Percentiles rank a stretch among this genome's conserved stretches.
These are phyloP conservation scores for Venturia canescens DNA, from an alignment of 1,140 invertebrate species.

Conservation along the genomic window DNA sequence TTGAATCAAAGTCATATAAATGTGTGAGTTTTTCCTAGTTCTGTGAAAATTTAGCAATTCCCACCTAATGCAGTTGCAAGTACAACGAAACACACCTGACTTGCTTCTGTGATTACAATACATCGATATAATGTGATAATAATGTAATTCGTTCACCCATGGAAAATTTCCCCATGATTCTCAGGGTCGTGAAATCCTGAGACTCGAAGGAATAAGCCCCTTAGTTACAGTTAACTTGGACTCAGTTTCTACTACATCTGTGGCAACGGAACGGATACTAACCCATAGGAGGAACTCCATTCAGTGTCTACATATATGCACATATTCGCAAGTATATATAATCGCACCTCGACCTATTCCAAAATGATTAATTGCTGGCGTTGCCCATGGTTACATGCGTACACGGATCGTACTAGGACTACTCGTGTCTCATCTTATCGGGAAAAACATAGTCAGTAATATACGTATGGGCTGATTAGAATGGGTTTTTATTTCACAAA, in stretches of 20 bases:
- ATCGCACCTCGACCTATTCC: slow-evolving; percentile 22
- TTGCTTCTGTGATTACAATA: no score
- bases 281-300: neutral
- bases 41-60: no score
- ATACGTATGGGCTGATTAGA: neutral
- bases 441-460: neutral
- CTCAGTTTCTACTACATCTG: neutral
- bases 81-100: no score
- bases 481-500: neutral
- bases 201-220: neutral
- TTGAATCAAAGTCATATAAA: no score
- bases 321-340: neutral
- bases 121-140: neutral
- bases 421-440: slow-evolving; percentile 7
- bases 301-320: neutral
- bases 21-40: no score
- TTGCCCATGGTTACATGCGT: neutral
- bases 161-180: neutral
- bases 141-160: neutral
- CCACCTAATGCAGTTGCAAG: no score
- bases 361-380: slow-evolving; percentile 32
- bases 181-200: neutral
- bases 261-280: neutral
- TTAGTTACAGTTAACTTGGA: neutral
- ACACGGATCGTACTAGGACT: neutral